phyloP scores from a whole-genome alignment of 2,113 vertebrate species.

The Antechinus stuartii region DNA sequence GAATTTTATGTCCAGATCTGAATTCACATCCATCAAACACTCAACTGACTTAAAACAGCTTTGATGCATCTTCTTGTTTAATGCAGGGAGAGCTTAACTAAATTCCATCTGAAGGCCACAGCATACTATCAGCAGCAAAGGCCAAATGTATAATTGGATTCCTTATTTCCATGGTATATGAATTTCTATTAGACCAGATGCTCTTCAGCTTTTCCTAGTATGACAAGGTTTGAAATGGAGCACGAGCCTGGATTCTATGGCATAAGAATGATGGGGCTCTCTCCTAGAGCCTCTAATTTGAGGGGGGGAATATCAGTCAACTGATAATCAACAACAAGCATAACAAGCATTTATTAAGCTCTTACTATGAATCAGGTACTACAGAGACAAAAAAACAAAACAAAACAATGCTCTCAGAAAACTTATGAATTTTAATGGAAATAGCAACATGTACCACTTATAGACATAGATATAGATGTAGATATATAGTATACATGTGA shows the following conservation, averaged over 20 bases:
- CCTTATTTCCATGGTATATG: slow-evolving; percentile 85
- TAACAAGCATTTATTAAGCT: neutral
- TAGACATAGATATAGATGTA: too few relatives aligned
- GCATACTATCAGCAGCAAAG: slow-evolving; percentile 85
- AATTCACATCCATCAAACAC: slow-evolving; percentile 88
- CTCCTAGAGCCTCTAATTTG: neutral
- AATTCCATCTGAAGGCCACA: slow-evolving; percentile 86
- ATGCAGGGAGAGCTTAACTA: slow-evolving; percentile 86
- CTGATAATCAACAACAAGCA: neutral
- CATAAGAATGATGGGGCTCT: rapidly evolving
- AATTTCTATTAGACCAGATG: slow-evolving; percentile 85
- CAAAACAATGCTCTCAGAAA: neutral
- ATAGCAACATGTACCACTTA: neutral
- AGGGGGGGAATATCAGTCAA: neutral
- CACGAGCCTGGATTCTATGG: slow-evolving; percentile 82
- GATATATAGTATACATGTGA: neutral
- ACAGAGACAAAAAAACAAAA: neutral
- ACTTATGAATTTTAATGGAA: neutral
- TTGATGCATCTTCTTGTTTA: slow-evolving; percentile 89
- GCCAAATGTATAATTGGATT: slow-evolving; percentile 88
- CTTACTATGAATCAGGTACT: neutral
- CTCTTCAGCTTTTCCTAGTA: slow-evolving; percentile 89
- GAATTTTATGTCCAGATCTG: slow-evolving; percentile 87
- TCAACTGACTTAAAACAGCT: slow-evolving; percentile 89
- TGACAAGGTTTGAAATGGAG: slow-evolving; percentile 75